Evolutionary conservation across 1,140 invertebrate species (phyloP).

Genomic region (Cryptotermes secundus): DNA sequence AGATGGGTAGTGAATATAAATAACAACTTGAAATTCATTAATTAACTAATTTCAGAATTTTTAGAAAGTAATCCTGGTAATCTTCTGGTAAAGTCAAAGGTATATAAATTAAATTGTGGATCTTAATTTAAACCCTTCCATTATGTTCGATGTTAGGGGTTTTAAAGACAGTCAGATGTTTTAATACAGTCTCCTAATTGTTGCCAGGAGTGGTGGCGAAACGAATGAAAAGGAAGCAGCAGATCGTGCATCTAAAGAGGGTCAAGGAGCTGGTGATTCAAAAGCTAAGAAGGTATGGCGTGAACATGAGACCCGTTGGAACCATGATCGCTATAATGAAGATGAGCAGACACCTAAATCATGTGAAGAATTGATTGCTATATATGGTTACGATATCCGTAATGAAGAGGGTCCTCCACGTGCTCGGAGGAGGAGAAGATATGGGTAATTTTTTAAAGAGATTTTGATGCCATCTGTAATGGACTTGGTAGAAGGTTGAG

Average conservation of each 20-base stretch:
- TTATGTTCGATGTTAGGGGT: too few relatives aligned
- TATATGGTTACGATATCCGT: slow-evolving; percentile 94
- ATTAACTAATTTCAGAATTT: too few relatives aligned
- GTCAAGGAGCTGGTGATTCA: not conserved
- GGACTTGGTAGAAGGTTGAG: not conserved
- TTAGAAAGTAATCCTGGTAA: too few relatives aligned
- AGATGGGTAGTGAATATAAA: too few relatives aligned
- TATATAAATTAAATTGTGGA: too few relatives aligned
- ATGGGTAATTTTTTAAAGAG: slow-evolving; percentile 62
- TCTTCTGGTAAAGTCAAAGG: too few relatives aligned
- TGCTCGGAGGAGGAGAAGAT: slow-evolving; percentile 77
- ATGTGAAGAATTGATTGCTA: slow-evolving; percentile 78
- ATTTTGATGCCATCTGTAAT: not conserved
- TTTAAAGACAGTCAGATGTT: too few relatives aligned
- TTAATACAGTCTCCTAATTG: not conserved
- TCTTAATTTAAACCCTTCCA: too few relatives aligned
- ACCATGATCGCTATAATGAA: slow-evolving; percentile 87
- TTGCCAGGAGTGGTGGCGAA: not conserved
- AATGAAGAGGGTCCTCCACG: slow-evolving; percentile 88
- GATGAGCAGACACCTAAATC: slow-evolving; percentile 82
- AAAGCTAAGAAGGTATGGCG: slow-evolving; percentile 60
- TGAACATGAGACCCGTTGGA: slow-evolving; percentile 75
- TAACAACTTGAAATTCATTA: too few relatives aligned
- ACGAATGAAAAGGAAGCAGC: slow-evolving; percentile 17
- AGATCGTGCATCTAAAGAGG: slow-evolving; percentile 26